A percentile compares a stretch with the other conserved stretches of the same genome.
Conservation (phyloP, 2,113 vertebrate genomes). For the Vireo altiloquus region DNA sequence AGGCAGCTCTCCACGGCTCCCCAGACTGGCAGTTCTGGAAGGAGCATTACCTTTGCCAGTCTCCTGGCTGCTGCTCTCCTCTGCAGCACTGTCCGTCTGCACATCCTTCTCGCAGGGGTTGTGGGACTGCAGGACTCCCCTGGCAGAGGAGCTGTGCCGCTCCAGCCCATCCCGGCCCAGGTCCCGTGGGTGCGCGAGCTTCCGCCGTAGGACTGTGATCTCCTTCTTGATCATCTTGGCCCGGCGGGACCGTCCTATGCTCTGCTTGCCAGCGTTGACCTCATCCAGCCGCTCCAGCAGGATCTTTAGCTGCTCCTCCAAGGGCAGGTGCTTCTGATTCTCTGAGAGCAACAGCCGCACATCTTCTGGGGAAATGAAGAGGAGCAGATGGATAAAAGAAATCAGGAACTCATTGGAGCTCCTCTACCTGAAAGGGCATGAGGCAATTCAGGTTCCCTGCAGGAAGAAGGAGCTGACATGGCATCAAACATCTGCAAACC, state of each 20-base stretch:
- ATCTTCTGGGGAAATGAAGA: conserved; percentile 71
- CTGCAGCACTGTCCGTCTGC: conserved; percentile 89
- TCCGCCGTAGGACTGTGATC: conserved; percentile 91
- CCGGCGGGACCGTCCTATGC: conserved; percentile 87
- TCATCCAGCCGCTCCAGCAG: conserved; percentile 87
- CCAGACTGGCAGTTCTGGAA: neutral
- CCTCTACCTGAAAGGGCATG: neutral
- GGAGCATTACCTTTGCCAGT: conserved; percentile 82
- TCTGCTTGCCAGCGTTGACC: conserved; percentile 89
- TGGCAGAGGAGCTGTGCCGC: conserved; percentile 68
- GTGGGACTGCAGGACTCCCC: conserved; percentile 73
- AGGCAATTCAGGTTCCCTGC: neutral
- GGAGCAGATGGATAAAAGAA: neutral
- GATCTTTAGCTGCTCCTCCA: conserved; percentile 93
- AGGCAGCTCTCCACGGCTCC: neutral
- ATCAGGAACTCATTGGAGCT: neutral
- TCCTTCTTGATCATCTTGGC: conserved; percentile 97
- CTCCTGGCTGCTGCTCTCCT: conserved; percentile 98
- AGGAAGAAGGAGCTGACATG: neutral
- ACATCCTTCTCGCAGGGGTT: conserved; percentile 80
- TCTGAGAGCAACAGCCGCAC: conserved; percentile 82
- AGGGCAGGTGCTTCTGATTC: conserved; percentile 86
- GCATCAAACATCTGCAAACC: neutral
- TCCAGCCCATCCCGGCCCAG: conserved; percentile 74
- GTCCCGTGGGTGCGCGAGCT: conserved; percentile 90